Percentiles rank a stretch among this genome's conserved stretches.
Evolutionary conservation across 2,888 invertebrate genomes (phyloP).

Genomic region (Hylaea fasciaria): DNA sequence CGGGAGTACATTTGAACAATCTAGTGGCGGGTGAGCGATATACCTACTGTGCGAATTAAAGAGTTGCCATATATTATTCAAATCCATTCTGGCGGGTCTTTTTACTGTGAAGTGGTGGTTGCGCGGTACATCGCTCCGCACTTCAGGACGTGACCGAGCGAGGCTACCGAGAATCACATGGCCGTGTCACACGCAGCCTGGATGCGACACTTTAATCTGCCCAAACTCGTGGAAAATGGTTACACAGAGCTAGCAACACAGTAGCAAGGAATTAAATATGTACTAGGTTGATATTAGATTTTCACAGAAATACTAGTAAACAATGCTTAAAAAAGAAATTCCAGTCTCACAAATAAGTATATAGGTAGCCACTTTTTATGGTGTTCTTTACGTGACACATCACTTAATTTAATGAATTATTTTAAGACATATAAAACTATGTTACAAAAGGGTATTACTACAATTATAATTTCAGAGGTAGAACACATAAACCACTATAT

Average conservation of each 20-base stretch:
- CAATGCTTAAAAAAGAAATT: too few species aligned
- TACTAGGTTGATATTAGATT: too few species aligned
- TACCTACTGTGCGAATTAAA: slow-evolving; percentile 60
- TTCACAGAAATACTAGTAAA: too few species aligned
- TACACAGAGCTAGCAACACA: slow-evolving; percentile 11
- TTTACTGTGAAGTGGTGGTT: slow-evolving; percentile 78
- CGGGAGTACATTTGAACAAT: slow-evolving; percentile 36
- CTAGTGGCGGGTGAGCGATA: slow-evolving; percentile 40
- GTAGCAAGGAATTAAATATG: too few species aligned
- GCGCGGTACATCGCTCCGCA: slow-evolving; percentile 81
- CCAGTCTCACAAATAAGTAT: too few species aligned
- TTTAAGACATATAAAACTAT: neutral
- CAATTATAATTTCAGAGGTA: neutral
- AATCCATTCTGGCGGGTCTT: slow-evolving; percentile 75
- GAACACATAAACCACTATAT: slow-evolving; percentile 14
- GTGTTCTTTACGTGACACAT: too few species aligned
- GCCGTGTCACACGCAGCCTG: slow-evolving; percentile 49
- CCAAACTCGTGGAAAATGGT: slow-evolving; percentile 34
- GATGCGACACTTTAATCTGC: slow-evolving; percentile 57
- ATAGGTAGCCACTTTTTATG: too few species aligned
- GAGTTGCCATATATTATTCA: slow-evolving; percentile 79
- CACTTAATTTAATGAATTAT: too few species aligned
- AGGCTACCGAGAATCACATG: slow-evolving; percentile 57
- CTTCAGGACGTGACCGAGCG: slow-evolving; percentile 80
- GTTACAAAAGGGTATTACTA: neutral